Evolutionary conservation across 2,888 invertebrate species (phyloP), one percentile per base, ranked within the genome.

Genomic region (Carpatolechia fugitivella): DNA sequence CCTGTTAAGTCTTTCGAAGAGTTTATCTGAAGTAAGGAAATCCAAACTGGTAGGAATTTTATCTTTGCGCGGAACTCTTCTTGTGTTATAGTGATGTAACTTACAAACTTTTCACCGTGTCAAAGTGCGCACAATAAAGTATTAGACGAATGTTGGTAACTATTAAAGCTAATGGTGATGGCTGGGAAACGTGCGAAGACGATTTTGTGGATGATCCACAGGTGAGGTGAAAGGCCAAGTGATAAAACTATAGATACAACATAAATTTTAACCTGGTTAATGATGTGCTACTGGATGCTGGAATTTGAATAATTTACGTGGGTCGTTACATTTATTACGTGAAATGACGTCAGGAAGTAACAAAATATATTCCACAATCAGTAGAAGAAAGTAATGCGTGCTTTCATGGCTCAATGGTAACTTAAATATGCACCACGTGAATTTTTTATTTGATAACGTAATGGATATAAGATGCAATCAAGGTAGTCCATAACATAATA

Each of bases 221-320:
- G 56, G 16, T 58, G 46, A 73, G 81, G 82, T 81, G 80, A 83
- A 81, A 84, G 81, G 83, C 79, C 68, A 56, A 53, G 48, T 56
- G 55, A 60, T 54, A 56, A 50, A 56, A 54, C 53, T 41, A 41
- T 20, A 29, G n/a, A 24, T 44, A n/a, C 16, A 20, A 41, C 20
- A 44, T n/a, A 44, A 11, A 29, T 20, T 24, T 44, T 24, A 1
- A 44, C 24, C 13, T 24, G 24, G 3, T 6, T 24, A 24, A 24
- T n/a, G n/a, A n/a, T n/a, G n/a, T n/a, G n/a, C n/a, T n/a, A n/a
- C n/a, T n/a, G n/a, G n/a, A 24, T 24, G 24, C n/a, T 16, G 38
- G 16, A 35, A 35, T 3, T 11, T 0, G 8, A 18, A 3, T 20
- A 7, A 18, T 5, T 18, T 20, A 20, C 18, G 18, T 41, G 20